Conservation (phyloP, 2,888 invertebrate genomes). For the Rhaphigaster nebulosa region DNA sequence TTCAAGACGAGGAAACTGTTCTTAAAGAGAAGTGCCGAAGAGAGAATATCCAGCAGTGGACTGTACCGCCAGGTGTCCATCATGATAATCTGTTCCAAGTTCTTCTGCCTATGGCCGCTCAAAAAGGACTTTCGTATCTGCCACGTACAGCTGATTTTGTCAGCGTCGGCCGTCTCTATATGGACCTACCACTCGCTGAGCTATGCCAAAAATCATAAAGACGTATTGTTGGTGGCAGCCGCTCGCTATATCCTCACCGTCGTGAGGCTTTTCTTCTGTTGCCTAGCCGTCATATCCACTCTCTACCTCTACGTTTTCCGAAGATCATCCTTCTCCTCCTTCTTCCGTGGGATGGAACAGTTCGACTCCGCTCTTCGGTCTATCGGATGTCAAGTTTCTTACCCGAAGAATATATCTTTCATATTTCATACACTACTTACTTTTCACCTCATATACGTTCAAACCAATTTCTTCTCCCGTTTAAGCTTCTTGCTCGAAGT, state of each 20-base stretch:
- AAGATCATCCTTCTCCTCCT: not conserved
- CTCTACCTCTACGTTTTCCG: not conserved
- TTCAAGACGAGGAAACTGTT: not conserved
- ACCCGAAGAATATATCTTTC: not conserved
- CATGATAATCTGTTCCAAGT: not conserved
- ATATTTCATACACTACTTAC: not conserved
- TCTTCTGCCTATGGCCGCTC: not conserved
- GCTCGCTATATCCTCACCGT: constrained; percentile 29
- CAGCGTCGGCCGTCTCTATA: not conserved
- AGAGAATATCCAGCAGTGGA: not conserved
- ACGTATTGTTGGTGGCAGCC: not conserved
- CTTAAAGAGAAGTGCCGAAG: not conserved
- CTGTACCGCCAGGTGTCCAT: not conserved
- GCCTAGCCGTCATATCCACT: not conserved
- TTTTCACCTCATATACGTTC: not conserved
- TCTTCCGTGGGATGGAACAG: constrained; percentile 3
- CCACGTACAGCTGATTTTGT: not conserved
- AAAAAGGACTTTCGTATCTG: not conserved
- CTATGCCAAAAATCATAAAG: not conserved
- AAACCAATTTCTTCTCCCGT: constrained; percentile 41
- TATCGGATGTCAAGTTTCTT: not conserved
- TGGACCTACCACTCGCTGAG: constrained; percentile 26
- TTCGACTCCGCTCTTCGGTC: not conserved
- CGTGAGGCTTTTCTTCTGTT: constrained; percentile 28
- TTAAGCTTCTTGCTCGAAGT: constrained; percentile 17